Conservation (phyloP, 2,888 invertebrate species). For the Mylabris sibirica region DNA sequence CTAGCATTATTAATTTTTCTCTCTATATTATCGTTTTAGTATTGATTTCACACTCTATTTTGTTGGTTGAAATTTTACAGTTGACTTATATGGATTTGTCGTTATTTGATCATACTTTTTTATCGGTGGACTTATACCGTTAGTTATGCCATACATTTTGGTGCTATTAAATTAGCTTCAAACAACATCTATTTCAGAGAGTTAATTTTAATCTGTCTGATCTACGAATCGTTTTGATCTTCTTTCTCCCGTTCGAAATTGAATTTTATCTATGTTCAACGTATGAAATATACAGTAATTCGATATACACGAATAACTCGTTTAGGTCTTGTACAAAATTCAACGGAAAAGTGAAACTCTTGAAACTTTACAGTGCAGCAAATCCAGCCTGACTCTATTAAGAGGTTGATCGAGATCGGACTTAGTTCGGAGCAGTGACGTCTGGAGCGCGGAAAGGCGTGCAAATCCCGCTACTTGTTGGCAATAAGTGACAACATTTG, state of each 20-base stretch:
- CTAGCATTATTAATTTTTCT: not conserved
- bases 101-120: not conserved
- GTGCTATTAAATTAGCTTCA: not conserved
- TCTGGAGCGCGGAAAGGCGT: too few relatives aligned
- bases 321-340: not conserved
- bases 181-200: not conserved
- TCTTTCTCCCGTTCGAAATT: not conserved
- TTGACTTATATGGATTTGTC: not conserved
- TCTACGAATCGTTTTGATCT: too few relatives aligned
- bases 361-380: too few relatives aligned
- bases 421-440: too few relatives aligned
- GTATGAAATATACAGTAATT: not conserved
- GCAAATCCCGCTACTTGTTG: too few relatives aligned
- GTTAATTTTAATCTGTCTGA: not conserved
- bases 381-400: too few relatives aligned
- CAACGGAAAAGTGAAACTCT: too few relatives aligned
- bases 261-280: not conserved
- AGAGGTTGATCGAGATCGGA: too few relatives aligned
- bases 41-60: not conserved
- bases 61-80: not conserved
- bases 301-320: constrained; percentile 7
- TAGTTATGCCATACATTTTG: not conserved
- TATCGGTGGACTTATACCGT: not conserved
- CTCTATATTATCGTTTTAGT: not conserved
- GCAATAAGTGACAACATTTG: too few relatives aligned